These are phyloP conservation scores for Chrysolina oricalcia DNA, from an alignment of 2,888 invertebrate genomes.

Conservation along the genomic window DNA sequence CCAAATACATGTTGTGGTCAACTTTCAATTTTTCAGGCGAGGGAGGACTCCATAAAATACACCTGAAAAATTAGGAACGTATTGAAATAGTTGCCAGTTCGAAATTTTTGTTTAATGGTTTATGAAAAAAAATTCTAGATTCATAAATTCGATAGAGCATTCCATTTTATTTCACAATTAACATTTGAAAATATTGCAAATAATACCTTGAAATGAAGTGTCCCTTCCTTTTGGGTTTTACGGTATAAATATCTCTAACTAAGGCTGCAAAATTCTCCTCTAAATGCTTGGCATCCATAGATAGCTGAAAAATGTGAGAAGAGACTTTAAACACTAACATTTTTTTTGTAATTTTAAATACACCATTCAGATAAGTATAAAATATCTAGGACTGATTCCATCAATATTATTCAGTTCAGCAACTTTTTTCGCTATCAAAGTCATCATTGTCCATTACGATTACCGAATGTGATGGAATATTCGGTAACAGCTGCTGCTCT, in stretches of 20 bases:
- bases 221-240: conserved; percentile 80
- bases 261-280: conserved; percentile 82
- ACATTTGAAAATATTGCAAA: neutral
- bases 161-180: neutral
- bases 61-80: conserved; percentile 71
- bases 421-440: too few species aligned
- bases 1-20: conserved; percentile 71
- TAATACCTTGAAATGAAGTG: conserved; percentile 80
- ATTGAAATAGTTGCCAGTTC: neutral
- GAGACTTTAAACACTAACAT: too few species aligned
- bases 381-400: too few species aligned
- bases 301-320: conserved; percentile 74
- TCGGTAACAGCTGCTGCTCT: too few species aligned
- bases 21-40: conserved; percentile 81
- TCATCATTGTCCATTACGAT: too few species aligned
- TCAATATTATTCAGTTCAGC: too few species aligned
- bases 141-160: too few species aligned
- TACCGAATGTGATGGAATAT: too few species aligned
- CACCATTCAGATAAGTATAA: too few species aligned
- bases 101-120: too few species aligned
- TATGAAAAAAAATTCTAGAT: too few species aligned
- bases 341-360: too few species aligned
- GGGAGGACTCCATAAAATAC: conserved; percentile 78
- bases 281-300: conserved; percentile 82
- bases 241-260: conserved; percentile 78